Conservation (phyloP, 2,888 invertebrate species). For the Nematopogon swammerdamellus region DNA sequence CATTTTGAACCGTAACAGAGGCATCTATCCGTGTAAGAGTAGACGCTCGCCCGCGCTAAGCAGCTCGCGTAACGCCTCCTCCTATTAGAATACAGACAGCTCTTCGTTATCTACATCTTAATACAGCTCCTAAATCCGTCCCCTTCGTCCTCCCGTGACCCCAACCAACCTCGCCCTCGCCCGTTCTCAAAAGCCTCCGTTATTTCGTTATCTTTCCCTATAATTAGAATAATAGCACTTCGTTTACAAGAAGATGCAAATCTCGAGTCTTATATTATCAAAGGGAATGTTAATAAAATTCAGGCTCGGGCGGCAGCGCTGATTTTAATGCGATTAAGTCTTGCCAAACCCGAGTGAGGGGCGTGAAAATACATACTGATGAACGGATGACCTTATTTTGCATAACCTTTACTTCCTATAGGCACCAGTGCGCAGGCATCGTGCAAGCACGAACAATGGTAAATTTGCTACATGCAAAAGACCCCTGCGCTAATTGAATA, state of each 20-base stretch:
- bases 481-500: no score
- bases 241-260: background rate
- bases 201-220: background rate
- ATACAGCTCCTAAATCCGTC: background rate
- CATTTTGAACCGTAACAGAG: no score
- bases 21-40: no score
- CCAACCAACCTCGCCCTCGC: background rate
- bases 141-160: background rate
- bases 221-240: background rate
- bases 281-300: background rate
- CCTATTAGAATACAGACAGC: no score
- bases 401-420: no score
- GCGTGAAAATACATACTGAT: background rate
- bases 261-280: background rate
- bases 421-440: no score
- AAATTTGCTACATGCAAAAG: no score
- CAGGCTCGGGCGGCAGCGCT: background rate
- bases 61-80: no score
- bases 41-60: no score
- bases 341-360: background rate
- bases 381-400: no score
- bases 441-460: no score
- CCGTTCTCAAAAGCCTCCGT: background rate
- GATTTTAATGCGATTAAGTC: background rate
- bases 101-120: no score